Percentiles rank a stretch among this genome's conserved stretches.
Evolutionary conservation across 1,140 invertebrate species (phyloP).

Genomic region (Lethrus apterus): DNA sequence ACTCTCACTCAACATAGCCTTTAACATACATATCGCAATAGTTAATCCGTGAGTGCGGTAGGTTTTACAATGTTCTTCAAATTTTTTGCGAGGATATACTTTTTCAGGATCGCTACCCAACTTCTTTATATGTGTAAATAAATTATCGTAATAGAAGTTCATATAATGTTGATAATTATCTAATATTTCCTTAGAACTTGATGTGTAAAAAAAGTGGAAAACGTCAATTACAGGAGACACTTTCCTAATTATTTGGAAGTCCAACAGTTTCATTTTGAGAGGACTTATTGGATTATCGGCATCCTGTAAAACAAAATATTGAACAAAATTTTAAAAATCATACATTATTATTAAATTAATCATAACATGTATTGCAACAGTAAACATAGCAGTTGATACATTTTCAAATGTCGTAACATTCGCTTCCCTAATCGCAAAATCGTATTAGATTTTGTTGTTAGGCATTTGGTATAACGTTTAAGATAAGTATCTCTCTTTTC

Average conservation of each 20-base stretch:
- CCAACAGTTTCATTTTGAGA: constrained; percentile 44
- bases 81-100: constrained; percentile 37
- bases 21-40: not conserved
- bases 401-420: too few relatives aligned
- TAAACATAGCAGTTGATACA: too few relatives aligned
- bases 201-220: constrained; percentile 50
- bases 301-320: too few relatives aligned
- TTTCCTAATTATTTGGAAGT: constrained; percentile 49
- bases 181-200: constrained; percentile 44
- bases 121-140: constrained; percentile 38
- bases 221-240: constrained; percentile 52
- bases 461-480: too few relatives aligned
- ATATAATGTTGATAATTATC: constrained; percentile 43
- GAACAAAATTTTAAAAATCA: too few relatives aligned
- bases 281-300: too few relatives aligned
- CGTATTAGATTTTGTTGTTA: too few relatives aligned
- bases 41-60: not conserved
- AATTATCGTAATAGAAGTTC: constrained; percentile 46
- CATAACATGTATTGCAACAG: too few relatives aligned
- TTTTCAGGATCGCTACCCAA: constrained; percentile 40
- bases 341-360: too few relatives aligned
- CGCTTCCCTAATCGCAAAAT: too few relatives aligned
- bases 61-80: not conserved
- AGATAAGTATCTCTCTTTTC: too few relatives aligned
- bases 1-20: not conserved